Base-by-base conservation (phyloP, 2,888 invertebrate genomes). In the Hyposoter didymator region DNA sequence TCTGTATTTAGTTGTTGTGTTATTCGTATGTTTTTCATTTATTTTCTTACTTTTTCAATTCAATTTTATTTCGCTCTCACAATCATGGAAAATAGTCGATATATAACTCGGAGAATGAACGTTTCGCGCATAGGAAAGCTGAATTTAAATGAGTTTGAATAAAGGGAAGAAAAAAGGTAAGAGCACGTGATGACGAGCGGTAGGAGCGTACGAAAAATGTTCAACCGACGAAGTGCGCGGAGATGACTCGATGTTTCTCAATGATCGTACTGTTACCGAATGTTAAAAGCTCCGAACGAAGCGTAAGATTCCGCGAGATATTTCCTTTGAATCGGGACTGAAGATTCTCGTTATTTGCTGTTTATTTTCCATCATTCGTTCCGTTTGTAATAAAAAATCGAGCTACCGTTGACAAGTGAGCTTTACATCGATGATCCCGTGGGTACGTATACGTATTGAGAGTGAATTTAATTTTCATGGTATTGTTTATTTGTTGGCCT, bases 321-420 rank as follows among this genome's bases (percentile, higher is more conserved):
- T 66, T 69, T 85, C 74, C 85, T 84, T 85, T 74, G 81, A 76
- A 84, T 88, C 88, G 89, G 87, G 87, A 89, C 86, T 78, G 82
- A 84, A 86, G 78, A 78, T 82, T 78, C 82, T 86, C 22, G 67
- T 32, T 75, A 28, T 73, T 86, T 84, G 78, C 79, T 83, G 82
- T 74, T 87, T 85, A 72, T 81, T 64, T 84, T 22, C 3, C 28
- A 28, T 28, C 28, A 28, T 28, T 59, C 59, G 28, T 55, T 55
- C 66, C 55, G 76, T 84, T 70, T 74, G 80, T 79, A 82, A 67
- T 72, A 84, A 81, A 59, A 78, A 75, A 22, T 78, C 76, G 72
- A 79, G 64, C 45, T 67, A 70, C 47, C 55, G 75, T 75, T 70
- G 67, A 55, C 83, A 49, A 73, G 43, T 78, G 83, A 78, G 78